Percentiles rank a stretch among this genome's conserved stretches.
These are phyloP conservation scores for Aricia artaxerxes DNA, from an alignment of 2,888 invertebrate genomes.

Conservation along the genomic window DNA sequence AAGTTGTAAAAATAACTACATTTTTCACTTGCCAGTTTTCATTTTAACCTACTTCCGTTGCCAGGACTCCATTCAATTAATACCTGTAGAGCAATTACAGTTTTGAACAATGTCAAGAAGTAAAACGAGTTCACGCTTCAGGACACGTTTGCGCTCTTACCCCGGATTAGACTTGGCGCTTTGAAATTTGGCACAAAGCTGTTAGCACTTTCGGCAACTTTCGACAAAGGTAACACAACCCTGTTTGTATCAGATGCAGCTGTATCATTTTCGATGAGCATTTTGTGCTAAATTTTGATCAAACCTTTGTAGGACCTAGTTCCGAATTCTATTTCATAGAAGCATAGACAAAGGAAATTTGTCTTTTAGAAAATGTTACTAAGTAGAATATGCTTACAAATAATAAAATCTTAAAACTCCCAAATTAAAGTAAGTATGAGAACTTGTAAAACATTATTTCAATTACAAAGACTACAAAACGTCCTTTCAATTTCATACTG, in stretches of 20 bases:
- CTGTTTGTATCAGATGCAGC: slow-evolving; percentile 13
- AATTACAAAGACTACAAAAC: slow-evolving; percentile 18
- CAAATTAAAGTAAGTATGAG: background rate
- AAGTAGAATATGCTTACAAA: background rate
- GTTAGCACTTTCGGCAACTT: slow-evolving; percentile 40
- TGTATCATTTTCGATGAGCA: slow-evolving; percentile 14
- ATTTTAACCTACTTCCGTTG: background rate
- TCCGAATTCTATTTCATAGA: too few species aligned
- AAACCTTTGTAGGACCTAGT: background rate
- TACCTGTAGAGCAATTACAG: slow-evolving; percentile 43
- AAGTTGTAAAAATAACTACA: background rate
- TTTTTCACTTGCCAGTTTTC: slow-evolving; percentile 2
- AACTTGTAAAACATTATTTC: background rate
- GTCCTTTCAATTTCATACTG: slow-evolving; percentile 45
- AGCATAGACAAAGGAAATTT: background rate
- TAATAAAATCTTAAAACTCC: background rate
- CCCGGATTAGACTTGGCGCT: slow-evolving; percentile 48
- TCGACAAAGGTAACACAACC: slow-evolving; percentile 36
- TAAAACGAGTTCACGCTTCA: slow-evolving; percentile 58
- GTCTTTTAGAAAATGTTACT: too few species aligned
- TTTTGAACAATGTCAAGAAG: slow-evolving; percentile 55
- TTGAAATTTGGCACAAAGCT: slow-evolving; percentile 45
- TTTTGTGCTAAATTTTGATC: background rate
- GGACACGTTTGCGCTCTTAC: slow-evolving; percentile 54
- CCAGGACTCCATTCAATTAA: slow-evolving; percentile 27